Evolutionary conservation across 1,140 invertebrate genomes (phyloP), one percentile per base, ranked within the genome.

Genomic region (Hermetia illucens): DNA sequence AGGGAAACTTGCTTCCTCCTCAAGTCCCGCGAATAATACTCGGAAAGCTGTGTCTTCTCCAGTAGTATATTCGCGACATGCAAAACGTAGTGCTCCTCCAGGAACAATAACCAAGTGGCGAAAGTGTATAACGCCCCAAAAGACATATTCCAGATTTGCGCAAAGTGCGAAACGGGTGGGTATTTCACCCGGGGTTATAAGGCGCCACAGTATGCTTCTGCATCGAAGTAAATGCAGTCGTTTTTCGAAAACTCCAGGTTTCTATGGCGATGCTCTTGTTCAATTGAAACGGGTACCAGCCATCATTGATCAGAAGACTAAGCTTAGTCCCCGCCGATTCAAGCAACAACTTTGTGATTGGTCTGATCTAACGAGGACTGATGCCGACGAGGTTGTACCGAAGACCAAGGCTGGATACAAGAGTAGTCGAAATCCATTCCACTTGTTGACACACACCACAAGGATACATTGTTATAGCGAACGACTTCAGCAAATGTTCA

Each of bases 41-140:
- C 8, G 13, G 8, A 27, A 8, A 27, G 8, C 24, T 13, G 8
- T 27, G 13, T 8, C 13, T 27, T 9, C 24, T 9, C 24, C 24
- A 9, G 24, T 13, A 27, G 13, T 9, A 27, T 27, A 8, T 9
- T 8, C 13, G 24, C 8, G 24, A 27, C 8, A 27, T 9, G 13
- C 24, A 13, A 13, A 8, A 13, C 8, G 24, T 9, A 8, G 8
- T 8, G 24, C 24, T 27, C 16, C 32, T 34, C 32, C 32, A 10
- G 15, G 12, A 5, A 34, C 3, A 17, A 12, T 17, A 17, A 34
- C n/a, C 3, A 34, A 34, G 19, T 34, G 32, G 32, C 13, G 32
- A 19, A 34, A 34, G 19, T 34, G 32, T 34, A 15, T 34, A 4
- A 34, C 32, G 19, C 32, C 32, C 3, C 12, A 15, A 34, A 34